These are phyloP conservation scores for Coregonus ussuriensis DNA, from an alignment of 2,797 vertebrate genomes.

Conservation along the genomic window DNA sequence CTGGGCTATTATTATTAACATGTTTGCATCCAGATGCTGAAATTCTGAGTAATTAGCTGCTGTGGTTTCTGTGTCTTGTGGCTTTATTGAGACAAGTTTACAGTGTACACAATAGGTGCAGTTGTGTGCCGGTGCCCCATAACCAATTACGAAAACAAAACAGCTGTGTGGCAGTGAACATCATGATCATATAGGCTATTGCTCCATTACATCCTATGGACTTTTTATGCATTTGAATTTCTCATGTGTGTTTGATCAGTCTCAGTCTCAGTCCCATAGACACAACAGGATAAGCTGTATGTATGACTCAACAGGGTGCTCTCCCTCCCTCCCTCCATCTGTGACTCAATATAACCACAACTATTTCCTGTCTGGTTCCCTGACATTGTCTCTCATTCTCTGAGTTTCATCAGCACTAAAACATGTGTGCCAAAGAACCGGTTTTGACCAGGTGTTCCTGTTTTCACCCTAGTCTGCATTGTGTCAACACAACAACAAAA, in stretches of 20 bases:
- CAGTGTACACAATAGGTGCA: too few species aligned
- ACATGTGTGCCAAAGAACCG: constrained; percentile 5
- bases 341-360: background rate
- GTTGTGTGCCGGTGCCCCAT: too few species aligned
- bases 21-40: too few species aligned
- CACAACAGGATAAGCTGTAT: constrained; percentile 17
- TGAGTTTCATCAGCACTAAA: background rate
- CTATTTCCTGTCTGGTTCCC: background rate
- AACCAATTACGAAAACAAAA: too few species aligned
- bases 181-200: too few species aligned
- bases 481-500: background rate
- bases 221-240: too few species aligned
- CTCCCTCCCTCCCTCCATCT: constrained; percentile 7
- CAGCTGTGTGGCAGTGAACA: background rate
- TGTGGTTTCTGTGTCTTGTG: too few species aligned
- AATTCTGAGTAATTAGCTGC: background rate
- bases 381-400: background rate
- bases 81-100: too few species aligned
- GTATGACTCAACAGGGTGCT: constrained; percentile 17
- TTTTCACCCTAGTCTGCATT: background rate
- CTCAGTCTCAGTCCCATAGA: background rate
- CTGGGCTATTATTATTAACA: too few species aligned
- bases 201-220: too few species aligned
- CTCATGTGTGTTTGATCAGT: background rate
- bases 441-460: constrained; percentile 13